A percentile compares a stretch with the other conserved stretches of the same genome.
These are phyloP conservation scores for Pipistrellus pipistrellus DNA, from an alignment of 2,797 vertebrate genomes.

Conservation along the genomic window DNA sequence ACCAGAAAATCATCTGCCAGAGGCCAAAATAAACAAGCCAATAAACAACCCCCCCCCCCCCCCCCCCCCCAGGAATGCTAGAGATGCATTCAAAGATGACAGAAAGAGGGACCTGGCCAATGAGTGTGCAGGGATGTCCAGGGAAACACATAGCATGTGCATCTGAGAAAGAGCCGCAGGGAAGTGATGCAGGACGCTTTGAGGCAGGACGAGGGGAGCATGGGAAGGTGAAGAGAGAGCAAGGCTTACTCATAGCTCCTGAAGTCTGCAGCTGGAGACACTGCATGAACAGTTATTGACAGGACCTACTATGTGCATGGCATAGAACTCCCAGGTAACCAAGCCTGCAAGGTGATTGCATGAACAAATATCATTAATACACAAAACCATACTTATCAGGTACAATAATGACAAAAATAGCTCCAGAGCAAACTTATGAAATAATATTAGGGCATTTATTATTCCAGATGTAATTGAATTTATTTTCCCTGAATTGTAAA, in stretches of 20 bases:
- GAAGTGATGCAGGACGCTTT: no score
- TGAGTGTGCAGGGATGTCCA: background rate
- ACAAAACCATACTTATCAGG: conserved; percentile 49
- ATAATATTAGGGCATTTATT: conserved; percentile 56
- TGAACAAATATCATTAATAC: conserved; percentile 59
- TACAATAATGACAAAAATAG: conserved; percentile 64
- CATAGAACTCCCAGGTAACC: conserved; percentile 18
- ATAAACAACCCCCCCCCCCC: no score
- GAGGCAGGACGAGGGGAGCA: no score
- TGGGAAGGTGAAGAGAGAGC: background rate
- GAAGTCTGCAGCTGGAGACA: background rate
- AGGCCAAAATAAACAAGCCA: background rate
- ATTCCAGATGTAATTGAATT: conserved; percentile 40
- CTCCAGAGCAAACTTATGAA: conserved; percentile 65
- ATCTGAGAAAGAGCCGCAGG: background rate
- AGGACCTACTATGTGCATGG: conserved; percentile 54
- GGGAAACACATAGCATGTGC: background rate
- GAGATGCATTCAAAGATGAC: background rate
- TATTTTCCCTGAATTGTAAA: background rate
- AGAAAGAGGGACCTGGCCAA: background rate
- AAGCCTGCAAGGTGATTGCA: background rate
- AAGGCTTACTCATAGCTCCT: background rate
- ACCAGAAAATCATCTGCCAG: background rate
- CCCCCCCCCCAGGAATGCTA: background rate
- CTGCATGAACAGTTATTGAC: background rate